Base-by-base conservation (phyloP, 2,888 invertebrate genomes). In the Drosophila kanekoi region DNA sequence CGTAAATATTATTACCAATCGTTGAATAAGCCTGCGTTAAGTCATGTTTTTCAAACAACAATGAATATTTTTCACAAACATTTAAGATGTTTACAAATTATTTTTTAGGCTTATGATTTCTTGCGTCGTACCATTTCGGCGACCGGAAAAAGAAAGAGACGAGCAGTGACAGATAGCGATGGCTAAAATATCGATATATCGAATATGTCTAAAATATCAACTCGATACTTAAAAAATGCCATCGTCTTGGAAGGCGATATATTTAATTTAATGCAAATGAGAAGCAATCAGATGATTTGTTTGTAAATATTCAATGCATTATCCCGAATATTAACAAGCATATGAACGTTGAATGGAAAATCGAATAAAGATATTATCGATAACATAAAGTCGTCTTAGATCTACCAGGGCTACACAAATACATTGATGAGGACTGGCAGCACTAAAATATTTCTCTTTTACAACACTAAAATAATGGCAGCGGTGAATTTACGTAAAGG, bases 111-210 rank as follows among this genome's bases (percentile, higher is more conserved):
- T 68, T 54, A 66, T 79, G 72, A 77, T 68, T 62, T 79, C 67
- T 59, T 74, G 70, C 74, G 72, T 83, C 94, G 94, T 94, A 94
- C 95, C 95, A 95, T 95, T 94, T 94, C 94, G 94, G 93, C 93
- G 94, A 94, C 93, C 94, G 93, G 94, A 94, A 92, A 91, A 93
- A 94, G 94, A 94, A 94, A 94, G 93, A 91, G 86, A 81, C 65
- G 87, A 81, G 69, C 20, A 41, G 32, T 73, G 74, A 73, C 78
- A 64, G 40, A 18, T 68, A 61, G 78, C 11, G 78, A 61, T 47
- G 52, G 60, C 35, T 44, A 60, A 67, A 54, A 47, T 63, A 76
- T 77, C 73, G 75, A 48, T 41, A 32, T 45, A 60, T 60, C 48
- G 48, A 60, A 43, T 18, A 43, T n/a, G 9, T 9, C 9, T 1